These are phyloP conservation scores for Caradrina clavipalpis DNA, from an alignment of 2,888 invertebrate genomes.

Conservation along the genomic window DNA sequence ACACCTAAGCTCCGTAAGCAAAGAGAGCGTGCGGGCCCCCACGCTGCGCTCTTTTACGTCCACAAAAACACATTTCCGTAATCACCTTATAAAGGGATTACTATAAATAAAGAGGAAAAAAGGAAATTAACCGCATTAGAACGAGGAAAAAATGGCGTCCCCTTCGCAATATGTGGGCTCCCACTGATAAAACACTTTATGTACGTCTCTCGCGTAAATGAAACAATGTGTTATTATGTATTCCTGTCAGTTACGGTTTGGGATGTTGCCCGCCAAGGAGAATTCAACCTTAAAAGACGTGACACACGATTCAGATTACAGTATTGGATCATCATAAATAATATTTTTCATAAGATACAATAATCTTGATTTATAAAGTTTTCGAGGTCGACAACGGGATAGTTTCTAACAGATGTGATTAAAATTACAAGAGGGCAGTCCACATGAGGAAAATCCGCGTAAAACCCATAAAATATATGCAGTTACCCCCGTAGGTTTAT, in stretches of 20 bases:
- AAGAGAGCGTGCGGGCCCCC: slow-evolving; percentile 78
- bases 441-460: slow-evolving; percentile 76
- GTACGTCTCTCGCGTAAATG: slow-evolving; percentile 86
- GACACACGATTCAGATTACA: slow-evolving; percentile 26
- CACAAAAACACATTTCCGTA: slow-evolving; percentile 91
- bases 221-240: slow-evolving; percentile 87
- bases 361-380: slow-evolving; percentile 63
- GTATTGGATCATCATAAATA: slow-evolving; percentile 38
- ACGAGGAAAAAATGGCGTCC: slow-evolving; percentile 87
- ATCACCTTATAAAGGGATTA: slow-evolving; percentile 91
- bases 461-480: slow-evolving; percentile 88
- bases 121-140: slow-evolving; percentile 91
- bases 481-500: slow-evolving; percentile 85
- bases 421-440: slow-evolving; percentile 71
- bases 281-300: slow-evolving; percentile 62
- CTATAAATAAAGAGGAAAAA: slow-evolving; percentile 91
- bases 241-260: slow-evolving; percentile 73
- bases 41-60: slow-evolving; percentile 89
- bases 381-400: slow-evolving; percentile 48
- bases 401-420: slow-evolving; percentile 68
- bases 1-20: slow-evolving; percentile 73
- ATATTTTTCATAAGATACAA: slow-evolving; percentile 53
- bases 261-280: slow-evolving; percentile 51
- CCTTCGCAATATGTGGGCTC: slow-evolving; percentile 89
- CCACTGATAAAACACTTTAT: slow-evolving; percentile 90